Conservation (phyloP, 1,140 invertebrate species). For the Caerostris darwini region DNA sequence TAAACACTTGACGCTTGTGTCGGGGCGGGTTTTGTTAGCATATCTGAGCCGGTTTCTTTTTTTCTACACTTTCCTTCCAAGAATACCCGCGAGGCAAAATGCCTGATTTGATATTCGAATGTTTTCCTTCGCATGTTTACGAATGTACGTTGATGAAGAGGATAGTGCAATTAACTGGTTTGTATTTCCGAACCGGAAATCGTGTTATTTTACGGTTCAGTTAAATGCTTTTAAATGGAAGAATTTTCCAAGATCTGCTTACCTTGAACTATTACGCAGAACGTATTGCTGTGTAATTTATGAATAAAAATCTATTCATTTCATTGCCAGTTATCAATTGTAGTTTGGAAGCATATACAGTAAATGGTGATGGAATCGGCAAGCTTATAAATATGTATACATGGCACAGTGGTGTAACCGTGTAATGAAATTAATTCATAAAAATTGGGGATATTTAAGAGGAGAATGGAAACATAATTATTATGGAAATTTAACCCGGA, state of each 20-base stretch:
- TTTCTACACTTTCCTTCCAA: background rate
- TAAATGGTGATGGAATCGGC: background rate
- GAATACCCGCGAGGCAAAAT: background rate
- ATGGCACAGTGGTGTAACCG: too few relatives aligned
- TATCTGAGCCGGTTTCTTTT: background rate
- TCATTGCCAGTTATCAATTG: background rate
- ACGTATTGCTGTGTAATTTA: background rate
- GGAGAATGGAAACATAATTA: too few relatives aligned
- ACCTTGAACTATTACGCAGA: background rate
- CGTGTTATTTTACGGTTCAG: too few relatives aligned
- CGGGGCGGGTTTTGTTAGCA: background rate
- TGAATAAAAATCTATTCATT: background rate
- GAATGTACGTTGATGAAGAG: background rate
- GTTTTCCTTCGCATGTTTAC: background rate
- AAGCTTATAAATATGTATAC: too few relatives aligned
- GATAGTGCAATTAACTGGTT: slow-evolving; percentile 2
- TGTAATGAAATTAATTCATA: too few relatives aligned
- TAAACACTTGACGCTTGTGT: background rate
- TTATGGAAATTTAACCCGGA: too few relatives aligned
- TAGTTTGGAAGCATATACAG: background rate
- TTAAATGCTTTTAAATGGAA: background rate
- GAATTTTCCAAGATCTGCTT: background rate
- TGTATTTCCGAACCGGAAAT: background rate
- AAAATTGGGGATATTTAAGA: too few relatives aligned
- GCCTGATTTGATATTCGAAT: background rate